Percentiles rank a stretch among this genome's conserved stretches.
These are phyloP conservation scores for Poeciliopsis presidionis DNA, from an alignment of 2,797 vertebrate genomes.

Conservation along the genomic window DNA sequence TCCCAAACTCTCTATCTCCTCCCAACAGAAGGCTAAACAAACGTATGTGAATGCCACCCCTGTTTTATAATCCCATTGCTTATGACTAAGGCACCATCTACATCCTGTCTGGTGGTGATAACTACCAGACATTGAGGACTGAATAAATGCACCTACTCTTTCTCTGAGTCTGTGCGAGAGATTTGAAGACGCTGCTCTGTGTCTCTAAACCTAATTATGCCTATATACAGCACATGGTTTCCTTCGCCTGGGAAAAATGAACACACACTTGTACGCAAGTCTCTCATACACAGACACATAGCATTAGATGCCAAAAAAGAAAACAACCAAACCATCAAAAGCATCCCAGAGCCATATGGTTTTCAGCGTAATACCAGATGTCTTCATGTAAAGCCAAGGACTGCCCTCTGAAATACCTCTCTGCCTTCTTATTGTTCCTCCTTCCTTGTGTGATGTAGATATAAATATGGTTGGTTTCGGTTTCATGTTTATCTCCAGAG, in stretches of 20 bases:
- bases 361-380: constrained; percentile 68
- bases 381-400: constrained; percentile 49
- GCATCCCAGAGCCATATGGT: constrained; percentile 53
- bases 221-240: constrained; percentile 78
- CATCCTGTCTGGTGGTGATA: constrained; percentile 69
- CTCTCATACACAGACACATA: constrained; percentile 21
- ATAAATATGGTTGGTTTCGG: constrained; percentile 13
- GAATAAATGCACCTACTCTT: constrained; percentile 51
- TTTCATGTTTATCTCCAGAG: constrained; percentile 74
- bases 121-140: constrained; percentile 65
- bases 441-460: constrained; percentile 6
- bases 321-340: constrained; percentile 70
- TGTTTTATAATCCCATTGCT: constrained; percentile 73
- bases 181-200: constrained; percentile 72
- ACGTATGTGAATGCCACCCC: constrained; percentile 64
- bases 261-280: constrained; percentile 33
- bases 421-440: constrained; percentile 14
- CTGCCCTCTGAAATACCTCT: neutral
- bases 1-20: constrained; percentile 51
- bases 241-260: constrained; percentile 69
- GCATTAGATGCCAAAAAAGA: constrained; percentile 64
- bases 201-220: constrained; percentile 82
- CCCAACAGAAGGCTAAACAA: constrained; percentile 63
- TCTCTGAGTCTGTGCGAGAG: constrained; percentile 76
- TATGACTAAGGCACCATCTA: constrained; percentile 76